Evolutionary conservation across 2,888 invertebrate species (phyloP).

Genomic region (Tinea trinotella): DNA sequence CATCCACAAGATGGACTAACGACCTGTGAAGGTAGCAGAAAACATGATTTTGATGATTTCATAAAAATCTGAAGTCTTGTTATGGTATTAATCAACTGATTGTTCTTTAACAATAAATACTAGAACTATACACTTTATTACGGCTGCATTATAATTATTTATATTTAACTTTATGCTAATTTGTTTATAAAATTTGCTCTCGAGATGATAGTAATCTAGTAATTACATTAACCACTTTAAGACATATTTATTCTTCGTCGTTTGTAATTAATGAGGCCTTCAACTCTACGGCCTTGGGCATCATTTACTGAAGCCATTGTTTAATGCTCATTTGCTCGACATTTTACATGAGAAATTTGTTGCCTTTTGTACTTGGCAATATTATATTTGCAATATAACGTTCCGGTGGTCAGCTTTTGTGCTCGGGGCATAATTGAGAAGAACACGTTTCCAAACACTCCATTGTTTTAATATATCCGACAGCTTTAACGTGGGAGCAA

Average conservation of each 20-base stretch:
- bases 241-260: not conserved
- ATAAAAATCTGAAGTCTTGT: too few species aligned
- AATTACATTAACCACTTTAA: not conserved
- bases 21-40: too few species aligned
- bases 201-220: not conserved
- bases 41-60: too few species aligned
- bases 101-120: not conserved
- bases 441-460: constrained; percentile 10
- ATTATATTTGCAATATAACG: constrained; percentile 10
- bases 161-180: not conserved
- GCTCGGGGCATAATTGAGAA: constrained; percentile 7
- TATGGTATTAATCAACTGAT: too few species aligned
- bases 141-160: not conserved
- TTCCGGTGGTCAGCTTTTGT: constrained; percentile 7
- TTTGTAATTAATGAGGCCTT: constrained; percentile 11
- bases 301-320: constrained; percentile 12
- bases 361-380: not conserved
- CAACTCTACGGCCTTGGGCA: constrained; percentile 3
- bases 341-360: not conserved
- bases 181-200: not conserved
- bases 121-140: not conserved
- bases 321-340: constrained; percentile 3
- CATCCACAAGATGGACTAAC: too few species aligned
- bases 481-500: constrained; percentile 13
- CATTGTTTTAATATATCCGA: constrained; percentile 8